Conservation (phyloP, 2,113 vertebrate species). For the Picathartes gymnocephalus region DNA sequence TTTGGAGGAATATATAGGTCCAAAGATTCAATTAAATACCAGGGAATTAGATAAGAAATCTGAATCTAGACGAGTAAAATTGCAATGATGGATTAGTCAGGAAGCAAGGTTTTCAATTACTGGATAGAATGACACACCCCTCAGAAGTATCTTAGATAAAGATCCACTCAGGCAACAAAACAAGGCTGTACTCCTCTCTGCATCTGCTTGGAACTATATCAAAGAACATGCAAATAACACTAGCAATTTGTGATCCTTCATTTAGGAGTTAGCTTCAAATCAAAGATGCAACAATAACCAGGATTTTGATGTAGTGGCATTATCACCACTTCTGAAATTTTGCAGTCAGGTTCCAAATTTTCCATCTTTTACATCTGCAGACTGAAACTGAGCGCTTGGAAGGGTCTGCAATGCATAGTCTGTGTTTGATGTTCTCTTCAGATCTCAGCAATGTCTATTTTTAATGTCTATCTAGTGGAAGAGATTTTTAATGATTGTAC, state of each 20-base stretch:
- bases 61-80: slow-evolving; percentile 68
- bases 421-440: neutral
- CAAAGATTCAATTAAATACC: slow-evolving; percentile 28
- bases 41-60: slow-evolving; percentile 72
- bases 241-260: neutral
- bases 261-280: neutral
- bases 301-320: neutral
- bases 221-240: neutral
- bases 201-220: neutral
- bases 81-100: neutral
- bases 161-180: neutral
- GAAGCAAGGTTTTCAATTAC: neutral
- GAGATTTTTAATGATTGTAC: neutral
- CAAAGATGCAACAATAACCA: neutral
- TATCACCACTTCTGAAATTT: neutral
- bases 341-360: neutral
- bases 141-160: neutral
- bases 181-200: neutral
- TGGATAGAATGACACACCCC: neutral
- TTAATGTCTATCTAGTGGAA: neutral
- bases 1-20: slow-evolving; percentile 65
- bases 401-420: neutral
- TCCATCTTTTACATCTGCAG: neutral
- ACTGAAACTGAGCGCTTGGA: neutral
- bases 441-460: neutral